Evolutionary conservation across 1,140 invertebrate genomes (phyloP), one percentile per base, ranked within the genome.

Genomic region (Teleopsis dalmanni): DNA sequence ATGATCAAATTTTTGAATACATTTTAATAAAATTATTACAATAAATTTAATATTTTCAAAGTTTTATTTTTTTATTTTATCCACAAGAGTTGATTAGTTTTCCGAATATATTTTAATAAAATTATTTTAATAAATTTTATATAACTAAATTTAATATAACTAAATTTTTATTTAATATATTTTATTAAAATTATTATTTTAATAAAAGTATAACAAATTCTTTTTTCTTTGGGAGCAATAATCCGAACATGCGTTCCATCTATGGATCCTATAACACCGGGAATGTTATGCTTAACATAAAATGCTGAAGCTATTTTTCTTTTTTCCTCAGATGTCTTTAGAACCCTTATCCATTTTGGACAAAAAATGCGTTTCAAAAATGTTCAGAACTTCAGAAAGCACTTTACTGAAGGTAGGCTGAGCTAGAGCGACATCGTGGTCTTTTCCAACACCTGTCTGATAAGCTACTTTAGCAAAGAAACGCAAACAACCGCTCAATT

Each of bases 201-300:
- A n/a, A n/a, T n/a, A n/a, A n/a, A n/a, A n/a, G n/a, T n/a, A n/a
- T n/a, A n/a, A n/a, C n/a, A n/a, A n/a, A n/a, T n/a, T n/a, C 22
- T 38, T 16, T 48, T 48, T 40, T 40, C 18, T 9, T 9, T n/a
- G 26, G 47, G 47, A 6, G 25, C 37, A 14, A 48, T 36, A 31
- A 48, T 48, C 9, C 31, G 26, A 19, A 48, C n/a, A 16, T 48
- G 47, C 5, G 36, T 48, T 33, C 47, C 37, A 41, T 48, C 47
- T 21, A 40, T 23, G n/a, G 22, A 47, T 16, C 33, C 45, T 9
- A 47, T 18, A 14, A 47, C 22, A 19, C 31, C 31, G 13, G 22
- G 31, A 33, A 47, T 36, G 22, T 11, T 16, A 37, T 34, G 29
- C 22, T 47, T 37, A 16, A 11, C 4, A 22, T 47, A 47, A 11